Base-by-base conservation (phyloP, 2,888 invertebrate genomes). In the Drosophila differens region DNA sequence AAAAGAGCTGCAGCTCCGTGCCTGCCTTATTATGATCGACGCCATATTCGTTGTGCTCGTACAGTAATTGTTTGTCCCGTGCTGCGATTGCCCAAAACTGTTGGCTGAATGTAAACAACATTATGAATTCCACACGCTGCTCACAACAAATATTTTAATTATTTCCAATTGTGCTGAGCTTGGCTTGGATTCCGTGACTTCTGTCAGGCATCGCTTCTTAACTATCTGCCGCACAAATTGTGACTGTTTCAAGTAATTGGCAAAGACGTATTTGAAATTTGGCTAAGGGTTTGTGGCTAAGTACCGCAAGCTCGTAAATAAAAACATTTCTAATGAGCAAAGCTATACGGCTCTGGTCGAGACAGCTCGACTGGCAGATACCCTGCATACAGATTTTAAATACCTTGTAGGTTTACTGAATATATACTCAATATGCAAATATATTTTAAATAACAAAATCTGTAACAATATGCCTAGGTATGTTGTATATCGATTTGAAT, bases 101-200 rank as follows among this genome's bases (percentile, higher is more conserved):
- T 32, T 54, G 59, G 51, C 66, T 37, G 14, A 39, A 47, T 65
- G 61, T 71, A 74, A 70, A 70, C 39, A 76, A 67, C 73, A 82
- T 87, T 89, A 86, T 58, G 37, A 70, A 87, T 87, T 79, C 86
- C 39, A 61, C n/a, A 52, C 70, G 68, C 60, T 57, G 51, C 70
- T 55, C 22, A 70, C 53, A 65, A 77, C 80, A 79, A 86, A 86
- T 86, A 87, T 89, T 90, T 87, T 82, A 90, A 90, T 87, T 90
- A 89, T 89, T 77, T 85, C 79, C 89, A 85, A 90, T 88, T 76
- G 70, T 19, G 53, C 19, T 32, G 44, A 60, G 57, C 30, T 57
- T 55, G 62, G n/a, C 28, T 58, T 28, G 22, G 44, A 69, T 66
- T 70, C 51, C 76, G 79, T 85, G 83, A 87, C 76, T 70, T 62